Evolutionary conservation across 2,888 invertebrate genomes (phyloP).

Genomic region (Drosophila anomalata): DNA sequence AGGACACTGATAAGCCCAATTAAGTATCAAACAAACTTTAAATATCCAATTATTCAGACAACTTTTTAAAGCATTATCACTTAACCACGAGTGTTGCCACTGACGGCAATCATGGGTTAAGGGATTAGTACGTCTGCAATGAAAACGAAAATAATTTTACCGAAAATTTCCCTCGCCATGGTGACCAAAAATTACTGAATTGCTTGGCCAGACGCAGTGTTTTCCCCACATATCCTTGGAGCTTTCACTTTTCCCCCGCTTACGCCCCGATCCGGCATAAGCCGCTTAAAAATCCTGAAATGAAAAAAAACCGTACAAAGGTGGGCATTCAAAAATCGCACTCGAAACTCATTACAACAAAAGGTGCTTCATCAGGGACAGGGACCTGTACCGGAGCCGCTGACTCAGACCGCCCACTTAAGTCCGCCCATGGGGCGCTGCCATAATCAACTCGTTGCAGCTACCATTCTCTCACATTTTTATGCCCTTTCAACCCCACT

Average conservation of each 20-base stretch:
- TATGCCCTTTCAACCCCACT: background rate
- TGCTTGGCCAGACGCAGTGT: conserved; percentile 15
- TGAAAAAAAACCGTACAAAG: conserved; percentile 27
- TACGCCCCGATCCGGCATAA: conserved; percentile 48
- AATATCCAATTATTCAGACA: background rate
- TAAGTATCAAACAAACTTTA: background rate
- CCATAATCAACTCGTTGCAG: conserved; percentile 66
- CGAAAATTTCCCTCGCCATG: conserved; percentile 48
- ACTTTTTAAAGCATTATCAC: conserved; percentile 6
- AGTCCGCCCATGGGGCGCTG: conserved; percentile 60
- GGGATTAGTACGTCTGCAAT: conserved; percentile 28
- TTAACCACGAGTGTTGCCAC: conserved; percentile 4
- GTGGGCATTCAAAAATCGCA: conserved; percentile 62
- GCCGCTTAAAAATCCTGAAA: conserved; percentile 66
- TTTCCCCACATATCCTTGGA: background rate
- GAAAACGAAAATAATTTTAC: conserved; percentile 54
- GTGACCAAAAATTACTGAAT: conserved; percentile 48
- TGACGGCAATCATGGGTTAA: conserved; percentile 17
- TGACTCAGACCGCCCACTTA: conserved; percentile 64
- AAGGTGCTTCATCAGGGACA: conserved; percentile 75
- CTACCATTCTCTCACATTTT: conserved; percentile 9
- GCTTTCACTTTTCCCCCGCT: conserved; percentile 3
- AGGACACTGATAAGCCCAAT: background rate
- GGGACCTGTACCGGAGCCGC: conserved; percentile 29
- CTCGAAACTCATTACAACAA: conserved; percentile 79